Evolutionary conservation across 2,113 vertebrate species (phyloP).

Genomic region (Maccullochella peelii): DNA sequence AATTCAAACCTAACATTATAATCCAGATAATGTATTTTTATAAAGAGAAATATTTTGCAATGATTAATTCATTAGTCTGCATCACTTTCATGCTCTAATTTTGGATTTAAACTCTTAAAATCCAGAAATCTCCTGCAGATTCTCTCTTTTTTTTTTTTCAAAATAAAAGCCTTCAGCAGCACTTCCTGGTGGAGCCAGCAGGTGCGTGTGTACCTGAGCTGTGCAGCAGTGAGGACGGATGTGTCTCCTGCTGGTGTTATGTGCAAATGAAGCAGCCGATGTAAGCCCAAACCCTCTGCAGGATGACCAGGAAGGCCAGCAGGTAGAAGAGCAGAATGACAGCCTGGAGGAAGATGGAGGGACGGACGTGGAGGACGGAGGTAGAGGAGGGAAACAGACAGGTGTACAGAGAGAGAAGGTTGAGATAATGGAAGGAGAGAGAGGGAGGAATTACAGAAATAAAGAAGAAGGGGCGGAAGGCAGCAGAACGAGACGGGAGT

Average conservation of each 20-base stretch:
- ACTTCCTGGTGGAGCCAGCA: neutral
- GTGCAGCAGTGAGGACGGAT: conserved; percentile 19
- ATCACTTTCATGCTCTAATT: neutral
- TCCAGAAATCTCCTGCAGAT: no score
- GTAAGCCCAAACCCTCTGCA: conserved; percentile 75
- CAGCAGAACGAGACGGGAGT: neutral
- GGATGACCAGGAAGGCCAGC: conserved; percentile 75
- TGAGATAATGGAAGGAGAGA: no score
- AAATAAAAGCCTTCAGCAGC: conserved; percentile 23
- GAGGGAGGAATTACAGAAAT: neutral
- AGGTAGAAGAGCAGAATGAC: conserved; percentile 77
- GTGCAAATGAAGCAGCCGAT: conserved; percentile 70
- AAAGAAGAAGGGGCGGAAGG: neutral
- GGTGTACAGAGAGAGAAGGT: neutral
- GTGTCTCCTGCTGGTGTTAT: conserved; percentile 51
- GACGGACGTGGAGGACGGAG: neutral
- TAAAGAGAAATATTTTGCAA: no score
- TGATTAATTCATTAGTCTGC: neutral
- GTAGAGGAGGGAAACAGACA: neutral
- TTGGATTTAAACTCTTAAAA: no score
- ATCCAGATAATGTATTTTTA: no score
- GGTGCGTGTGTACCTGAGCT: conserved; percentile 58
- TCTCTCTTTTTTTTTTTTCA: neutral
- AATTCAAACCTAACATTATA: no score
- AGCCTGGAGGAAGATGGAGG: conserved; percentile 50